phyloP scores from a whole-genome alignment of 2,888 invertebrate genomes.

The Teinopalpus imperialis region DNA sequence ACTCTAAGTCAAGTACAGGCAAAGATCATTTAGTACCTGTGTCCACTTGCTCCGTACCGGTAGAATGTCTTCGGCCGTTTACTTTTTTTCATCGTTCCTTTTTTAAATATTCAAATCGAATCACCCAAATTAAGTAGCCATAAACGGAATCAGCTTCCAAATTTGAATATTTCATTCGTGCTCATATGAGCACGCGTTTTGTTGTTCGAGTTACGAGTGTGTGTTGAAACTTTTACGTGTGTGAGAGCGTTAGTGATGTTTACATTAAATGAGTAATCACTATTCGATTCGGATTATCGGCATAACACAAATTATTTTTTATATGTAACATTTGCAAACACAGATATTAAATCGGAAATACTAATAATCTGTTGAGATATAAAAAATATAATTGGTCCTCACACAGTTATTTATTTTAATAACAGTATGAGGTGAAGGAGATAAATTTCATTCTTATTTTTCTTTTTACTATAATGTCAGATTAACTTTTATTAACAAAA shows the following conservation, averaged over 20 bases:
- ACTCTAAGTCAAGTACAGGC: conserved; percentile 21
- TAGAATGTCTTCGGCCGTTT: conserved; percentile 69
- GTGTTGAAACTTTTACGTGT: conserved; percentile 39
- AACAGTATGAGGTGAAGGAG: no score
- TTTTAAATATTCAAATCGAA: conserved; percentile 80
- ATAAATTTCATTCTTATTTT: conserved; percentile 17
- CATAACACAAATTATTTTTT: conserved; percentile 4
- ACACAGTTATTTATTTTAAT: conserved; percentile 6
- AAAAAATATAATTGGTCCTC: conserved; percentile 3
- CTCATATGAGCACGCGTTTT: conserved; percentile 64
- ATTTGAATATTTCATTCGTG: conserved; percentile 81
- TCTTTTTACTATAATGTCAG: no score
- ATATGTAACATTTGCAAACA: background rate
- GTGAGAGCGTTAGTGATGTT: conserved; percentile 48
- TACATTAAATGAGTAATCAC: conserved; percentile 11
- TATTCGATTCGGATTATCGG: conserved; percentile 31
- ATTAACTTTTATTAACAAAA: no score
- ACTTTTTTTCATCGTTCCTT: conserved; percentile 48
- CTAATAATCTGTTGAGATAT: background rate
- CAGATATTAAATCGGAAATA: conserved; percentile 5
- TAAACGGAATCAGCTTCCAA: conserved; percentile 82
- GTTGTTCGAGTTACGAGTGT: conserved; percentile 53
- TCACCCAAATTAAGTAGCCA: conserved; percentile 83
- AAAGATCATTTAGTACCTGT: conserved; percentile 29
- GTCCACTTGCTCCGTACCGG: conserved; percentile 31